These are phyloP conservation scores for Drosophila antonietae DNA, from an alignment of 2,888 invertebrate species.

Conservation along the genomic window DNA sequence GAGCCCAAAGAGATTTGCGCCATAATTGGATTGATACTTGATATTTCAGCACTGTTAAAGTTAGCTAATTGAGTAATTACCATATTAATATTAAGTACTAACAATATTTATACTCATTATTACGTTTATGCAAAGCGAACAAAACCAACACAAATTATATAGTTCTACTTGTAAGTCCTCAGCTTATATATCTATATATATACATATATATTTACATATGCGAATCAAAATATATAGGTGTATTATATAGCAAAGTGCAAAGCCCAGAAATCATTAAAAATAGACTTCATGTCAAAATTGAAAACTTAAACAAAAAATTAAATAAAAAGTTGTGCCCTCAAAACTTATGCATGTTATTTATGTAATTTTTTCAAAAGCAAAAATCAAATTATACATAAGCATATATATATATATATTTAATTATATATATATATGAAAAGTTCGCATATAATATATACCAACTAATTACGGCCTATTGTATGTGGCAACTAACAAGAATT, in stretches of 20 bases:
- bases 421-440: constrained; percentile 35
- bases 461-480: constrained; percentile 42
- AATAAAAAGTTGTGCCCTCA: constrained; percentile 43
- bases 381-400: constrained; percentile 26
- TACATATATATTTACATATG: constrained; percentile 20
- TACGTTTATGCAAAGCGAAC: constrained; percentile 17
- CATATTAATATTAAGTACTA: constrained; percentile 32
- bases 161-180: constrained; percentile 23
- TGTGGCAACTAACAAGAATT: constrained; percentile 55
- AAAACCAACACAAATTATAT: constrained; percentile 3
- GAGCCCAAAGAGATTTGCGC: constrained; percentile 64
- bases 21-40: constrained; percentile 60
- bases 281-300: constrained; percentile 59
- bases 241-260: constrained; percentile 1
- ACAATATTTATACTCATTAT: constrained; percentile 19
- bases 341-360: constrained; percentile 52
- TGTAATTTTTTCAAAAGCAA: constrained; percentile 31
- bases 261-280: constrained; percentile 17
- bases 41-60: constrained; percentile 37
- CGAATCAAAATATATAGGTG: constrained; percentile 38
- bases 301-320: constrained; percentile 41
- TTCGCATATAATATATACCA: constrained; percentile 46
- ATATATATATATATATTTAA: constrained; percentile 12
- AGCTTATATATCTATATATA: constrained; percentile 21
- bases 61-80: constrained; percentile 29